Percentiles rank a stretch among this genome's conserved stretches.
Conservation (phyloP, 2,888 invertebrate genomes). For the Tetranychus piercei region DNA sequence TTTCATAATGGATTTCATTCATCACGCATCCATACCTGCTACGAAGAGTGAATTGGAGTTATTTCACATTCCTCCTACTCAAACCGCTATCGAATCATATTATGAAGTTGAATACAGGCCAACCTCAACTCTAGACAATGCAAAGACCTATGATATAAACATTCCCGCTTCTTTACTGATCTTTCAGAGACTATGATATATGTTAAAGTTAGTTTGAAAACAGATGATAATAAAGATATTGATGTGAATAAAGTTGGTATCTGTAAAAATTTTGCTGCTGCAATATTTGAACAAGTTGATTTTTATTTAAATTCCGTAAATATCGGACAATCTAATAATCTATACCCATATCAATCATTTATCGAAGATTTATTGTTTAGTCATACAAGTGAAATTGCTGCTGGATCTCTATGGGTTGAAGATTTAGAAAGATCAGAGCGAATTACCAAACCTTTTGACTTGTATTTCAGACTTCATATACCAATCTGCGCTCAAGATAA, state of each 20-base stretch:
- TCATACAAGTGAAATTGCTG: background rate
- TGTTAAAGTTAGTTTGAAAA: slow-evolving; percentile 1
- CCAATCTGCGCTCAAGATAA: background rate
- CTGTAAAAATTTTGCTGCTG: background rate
- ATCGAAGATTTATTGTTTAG: background rate
- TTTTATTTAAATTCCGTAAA: background rate
- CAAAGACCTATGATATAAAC: background rate
- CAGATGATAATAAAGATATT: background rate
- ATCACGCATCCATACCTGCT: background rate
- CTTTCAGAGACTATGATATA: background rate
- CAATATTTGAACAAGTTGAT: background rate
- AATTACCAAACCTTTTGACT: background rate
- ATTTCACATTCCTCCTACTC: background rate
- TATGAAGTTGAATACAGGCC: slow-evolving; percentile 5
- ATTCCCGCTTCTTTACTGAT: slow-evolving; percentile 2
- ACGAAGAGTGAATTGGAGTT: background rate
- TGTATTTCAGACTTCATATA: background rate
- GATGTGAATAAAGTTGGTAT: too few species aligned
- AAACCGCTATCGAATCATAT: background rate
- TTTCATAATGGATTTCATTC: background rate
- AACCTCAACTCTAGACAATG: background rate
- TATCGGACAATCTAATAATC: background rate
- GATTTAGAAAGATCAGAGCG: background rate
- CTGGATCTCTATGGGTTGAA: background rate
- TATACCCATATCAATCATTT: background rate